Base-by-base conservation (phyloP, 2,797 vertebrate species). In the Synaphobranchus kaupii region DNA sequence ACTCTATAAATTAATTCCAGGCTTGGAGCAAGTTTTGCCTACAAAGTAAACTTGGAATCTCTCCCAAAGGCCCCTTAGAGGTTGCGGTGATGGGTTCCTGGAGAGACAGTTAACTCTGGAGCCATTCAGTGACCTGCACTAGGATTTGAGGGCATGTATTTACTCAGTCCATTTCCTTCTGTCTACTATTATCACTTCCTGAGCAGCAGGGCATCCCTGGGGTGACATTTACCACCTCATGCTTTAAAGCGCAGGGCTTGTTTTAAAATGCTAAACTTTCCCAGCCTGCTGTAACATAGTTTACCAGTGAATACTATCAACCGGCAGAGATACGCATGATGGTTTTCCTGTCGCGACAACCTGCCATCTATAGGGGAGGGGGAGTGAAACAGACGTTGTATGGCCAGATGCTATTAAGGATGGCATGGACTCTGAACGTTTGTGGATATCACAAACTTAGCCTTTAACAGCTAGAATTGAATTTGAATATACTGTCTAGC, bases 191-290 rank as follows among this genome's bases (percentile, higher is more conserved):
- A 47, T n/a, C 84, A 85, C 60, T 47, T 71, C 66, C 66, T 85
- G 28, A 50, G 47, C 47, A 31, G 34, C 66, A 54, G 66, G 66
- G 10, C 25, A 50, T 73, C 63, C 44, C 68, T 4, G 9, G 47
- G 66, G 47, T 50, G 50, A n/a, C 84, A 50, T 73, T 85, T 85
- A 48, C 54, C 47, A 85, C 56, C 31, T 68, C 47, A 71, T 20
- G 47, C 84, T 85, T 85, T 73, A 52, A 85, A 71, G 66, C 44
- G 73, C 68, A 71, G 44, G 54, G 84, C 47, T 25, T 76, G 63
- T 44, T 28, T 85, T 73, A 81, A 71, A 85, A 73, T 84, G 83
- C 83, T 63, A 84, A 84, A 58, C 83, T 85, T 47, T 73, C 25
- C 68, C 47, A 47, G 66, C 63, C 66, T 73, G 47, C 66, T 17